Evolutionary conservation across 2,888 invertebrate species (phyloP).

Genomic region (Calliopum simillimum): DNA sequence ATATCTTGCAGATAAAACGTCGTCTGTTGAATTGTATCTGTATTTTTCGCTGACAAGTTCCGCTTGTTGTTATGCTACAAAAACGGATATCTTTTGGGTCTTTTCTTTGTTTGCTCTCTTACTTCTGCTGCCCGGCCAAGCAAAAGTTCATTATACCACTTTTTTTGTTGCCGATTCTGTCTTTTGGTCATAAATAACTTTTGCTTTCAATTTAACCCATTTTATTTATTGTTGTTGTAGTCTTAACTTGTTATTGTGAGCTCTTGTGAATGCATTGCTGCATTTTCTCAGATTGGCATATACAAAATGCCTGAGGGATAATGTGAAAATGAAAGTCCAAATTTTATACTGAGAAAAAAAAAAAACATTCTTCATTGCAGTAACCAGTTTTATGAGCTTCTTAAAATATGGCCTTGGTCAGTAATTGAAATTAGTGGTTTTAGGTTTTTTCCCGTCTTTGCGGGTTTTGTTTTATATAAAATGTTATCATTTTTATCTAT

Average conservation of each 20-base stretch:
- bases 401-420: too few relatives aligned
- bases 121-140: background rate
- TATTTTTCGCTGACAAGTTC: slow-evolving; percentile 1
- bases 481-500: too few relatives aligned
- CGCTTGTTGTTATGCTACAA: background rate
- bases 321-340: too few relatives aligned
- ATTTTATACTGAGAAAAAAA: too few relatives aligned
- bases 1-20: background rate
- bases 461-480: too few relatives aligned
- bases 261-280: too few relatives aligned
- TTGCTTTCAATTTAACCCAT: slow-evolving; percentile 49
- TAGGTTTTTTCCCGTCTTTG: too few relatives aligned
- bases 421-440: too few relatives aligned
- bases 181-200: slow-evolving; percentile 37
- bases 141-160: slow-evolving; percentile 2
- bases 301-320: too few relatives aligned
- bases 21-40: background rate
- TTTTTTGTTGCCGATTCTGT: background rate
- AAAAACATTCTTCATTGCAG: too few relatives aligned
- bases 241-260: background rate
- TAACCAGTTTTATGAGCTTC: too few relatives aligned
- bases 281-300: too few relatives aligned
- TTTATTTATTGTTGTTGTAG: background rate
- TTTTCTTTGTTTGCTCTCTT: slow-evolving; percentile 33
- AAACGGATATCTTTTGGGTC: slow-evolving; percentile 9